These are phyloP conservation scores for Nomada flava DNA, from an alignment of 2,888 invertebrate species.

Conservation along the genomic window DNA sequence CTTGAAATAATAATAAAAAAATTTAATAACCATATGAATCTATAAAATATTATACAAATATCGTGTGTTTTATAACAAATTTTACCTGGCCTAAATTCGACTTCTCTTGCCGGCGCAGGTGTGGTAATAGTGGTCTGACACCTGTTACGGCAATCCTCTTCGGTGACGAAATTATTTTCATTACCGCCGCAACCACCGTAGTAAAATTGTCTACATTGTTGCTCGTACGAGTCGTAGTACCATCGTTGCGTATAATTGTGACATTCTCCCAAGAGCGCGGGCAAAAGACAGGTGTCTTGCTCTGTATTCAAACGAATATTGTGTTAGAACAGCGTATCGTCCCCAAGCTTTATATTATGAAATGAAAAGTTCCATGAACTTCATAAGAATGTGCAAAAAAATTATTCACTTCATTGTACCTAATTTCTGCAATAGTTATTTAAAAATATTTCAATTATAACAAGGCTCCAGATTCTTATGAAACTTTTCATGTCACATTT, in stretches of 20 bases:
- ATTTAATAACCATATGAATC: neutral
- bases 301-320: constrained; percentile 81
- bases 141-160: constrained; percentile 88
- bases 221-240: constrained; percentile 92
- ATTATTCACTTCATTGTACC: too few species aligned
- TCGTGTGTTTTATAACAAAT: too few species aligned
- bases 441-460: neutral
- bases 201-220: constrained; percentile 92
- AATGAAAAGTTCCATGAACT: constrained; percentile 1
- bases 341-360: neutral
- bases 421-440: neutral
- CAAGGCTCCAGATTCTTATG: neutral
- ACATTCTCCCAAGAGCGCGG: constrained; percentile 92
- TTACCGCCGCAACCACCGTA: constrained; percentile 98
- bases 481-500: neutral
- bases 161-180: constrained; percentile 91
- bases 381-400: neutral
- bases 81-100: constrained; percentile 81
- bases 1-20: neutral
- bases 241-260: constrained; percentile 90
- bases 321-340: neutral
- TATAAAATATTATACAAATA: too few species aligned
- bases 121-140: constrained; percentile 86
- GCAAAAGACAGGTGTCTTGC: constrained; percentile 90
- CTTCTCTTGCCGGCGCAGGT: constrained; percentile 80